Conservation (phyloP, 2,113 vertebrate genomes). For the Cisticola juncidis region DNA sequence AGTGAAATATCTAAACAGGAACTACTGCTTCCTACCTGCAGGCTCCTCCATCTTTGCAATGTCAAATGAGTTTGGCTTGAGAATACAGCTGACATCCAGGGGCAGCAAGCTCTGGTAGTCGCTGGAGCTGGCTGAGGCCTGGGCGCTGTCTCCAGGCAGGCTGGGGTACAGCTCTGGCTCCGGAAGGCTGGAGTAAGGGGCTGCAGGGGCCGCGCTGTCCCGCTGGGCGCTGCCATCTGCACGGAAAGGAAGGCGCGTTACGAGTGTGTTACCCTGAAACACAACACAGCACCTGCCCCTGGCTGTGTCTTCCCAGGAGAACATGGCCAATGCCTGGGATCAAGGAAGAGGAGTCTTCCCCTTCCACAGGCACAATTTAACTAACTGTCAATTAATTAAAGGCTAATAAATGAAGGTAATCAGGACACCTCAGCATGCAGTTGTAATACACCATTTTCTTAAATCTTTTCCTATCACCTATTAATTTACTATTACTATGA, state of each 20-base stretch:
- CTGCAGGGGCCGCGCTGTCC: not conserved
- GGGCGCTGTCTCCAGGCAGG: constrained; percentile 48
- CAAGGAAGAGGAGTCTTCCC: not conserved
- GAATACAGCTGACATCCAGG: constrained; percentile 79
- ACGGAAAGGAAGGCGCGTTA: not conserved
- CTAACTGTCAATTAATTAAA: not conserved
- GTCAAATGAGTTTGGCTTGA: constrained; percentile 78
- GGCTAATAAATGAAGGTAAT: not conserved
- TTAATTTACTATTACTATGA: not conserved
- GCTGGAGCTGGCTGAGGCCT: constrained; percentile 55
- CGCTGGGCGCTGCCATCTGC: constrained; percentile 54
- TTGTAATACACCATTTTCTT: not conserved
- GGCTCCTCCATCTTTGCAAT: constrained; percentile 78
- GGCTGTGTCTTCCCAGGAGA: not conserved
- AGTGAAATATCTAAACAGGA: not conserved
- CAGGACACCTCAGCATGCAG: not conserved
- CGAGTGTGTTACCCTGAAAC: rapidly evolving
- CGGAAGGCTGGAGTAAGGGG: constrained; percentile 62
- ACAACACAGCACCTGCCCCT: not conserved
- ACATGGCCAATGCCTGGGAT: not conserved
- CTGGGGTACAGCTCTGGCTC: constrained; percentile 57
- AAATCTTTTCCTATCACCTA: not conserved
- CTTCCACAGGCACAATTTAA: not conserved
- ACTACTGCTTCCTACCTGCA: constrained; percentile 67
- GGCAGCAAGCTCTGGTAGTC: constrained; percentile 77